phyloP scores from a whole-genome alignment of 2,888 invertebrate species.

The Torymus texanus region DNA sequence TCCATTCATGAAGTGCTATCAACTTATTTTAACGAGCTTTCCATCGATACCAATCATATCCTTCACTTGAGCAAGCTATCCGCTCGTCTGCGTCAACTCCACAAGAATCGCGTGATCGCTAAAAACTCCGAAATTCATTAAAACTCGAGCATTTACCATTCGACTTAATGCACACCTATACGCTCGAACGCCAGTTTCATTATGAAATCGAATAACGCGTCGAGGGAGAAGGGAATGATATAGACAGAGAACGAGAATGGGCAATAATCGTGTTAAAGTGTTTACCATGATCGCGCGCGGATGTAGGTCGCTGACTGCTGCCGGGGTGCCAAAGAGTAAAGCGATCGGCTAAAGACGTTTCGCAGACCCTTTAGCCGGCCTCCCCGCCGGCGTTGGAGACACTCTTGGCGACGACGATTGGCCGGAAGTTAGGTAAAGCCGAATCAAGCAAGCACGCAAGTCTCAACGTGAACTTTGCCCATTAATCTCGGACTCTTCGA shows the following conservation, averaged over 20 bases:
- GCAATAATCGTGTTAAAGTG: slow-evolving; percentile 44
- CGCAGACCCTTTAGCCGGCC: background rate
- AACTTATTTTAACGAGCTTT: too few species aligned
- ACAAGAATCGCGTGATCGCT: too few species aligned
- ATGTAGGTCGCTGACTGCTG: too few species aligned
- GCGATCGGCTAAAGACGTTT: slow-evolving; percentile 40
- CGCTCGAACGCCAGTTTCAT: too few species aligned
- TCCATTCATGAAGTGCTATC: too few species aligned
- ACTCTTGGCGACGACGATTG: background rate
- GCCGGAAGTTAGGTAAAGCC: slow-evolving; percentile 48
- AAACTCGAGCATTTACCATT: background rate
- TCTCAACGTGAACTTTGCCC: slow-evolving; percentile 42
- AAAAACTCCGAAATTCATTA: slow-evolving; percentile 12
- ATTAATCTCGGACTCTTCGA: slow-evolving; percentile 52
- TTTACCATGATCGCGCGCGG: slow-evolving; percentile 28
- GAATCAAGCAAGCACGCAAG: slow-evolving; percentile 24
- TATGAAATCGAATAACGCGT: too few species aligned
- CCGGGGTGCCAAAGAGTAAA: background rate
- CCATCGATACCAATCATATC: too few species aligned
- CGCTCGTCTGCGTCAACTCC: too few species aligned
- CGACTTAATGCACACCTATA: too few species aligned
- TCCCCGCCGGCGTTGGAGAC: background rate
- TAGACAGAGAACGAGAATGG: background rate
- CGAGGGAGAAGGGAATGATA: background rate
- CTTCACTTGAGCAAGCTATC: too few species aligned